Evolutionary conservation across 2,113 vertebrate genomes (phyloP), one percentile per base, ranked within the genome.

Genomic region (Sturnira hondurensis): DNA sequence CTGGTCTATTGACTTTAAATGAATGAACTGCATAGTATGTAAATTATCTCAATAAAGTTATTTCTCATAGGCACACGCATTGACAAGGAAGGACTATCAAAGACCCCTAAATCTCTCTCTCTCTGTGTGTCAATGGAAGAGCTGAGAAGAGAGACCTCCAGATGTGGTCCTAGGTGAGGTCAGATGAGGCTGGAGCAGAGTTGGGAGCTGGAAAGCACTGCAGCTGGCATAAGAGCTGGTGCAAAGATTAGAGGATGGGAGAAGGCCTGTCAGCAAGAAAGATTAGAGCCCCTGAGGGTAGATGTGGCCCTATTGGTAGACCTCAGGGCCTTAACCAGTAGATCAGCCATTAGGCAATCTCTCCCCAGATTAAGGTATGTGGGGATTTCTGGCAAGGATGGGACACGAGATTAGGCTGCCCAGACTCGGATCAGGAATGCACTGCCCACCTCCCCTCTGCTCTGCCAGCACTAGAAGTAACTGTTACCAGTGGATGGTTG

Each of bases 181-280:
- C 47, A 63, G 31, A 68, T 13, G 56, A 83, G 38, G 26, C 1
- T 26, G 12, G n/a, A 31, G 54, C 47, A 33, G 8, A 3, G 8
- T 15, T 50, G 31, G 24, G 12, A 47, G 50, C 20, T 4, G 50
- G 65, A 11, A 54, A 54, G 36, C 38, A 5, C 83, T 31, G 67
- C 3, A 31, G 24, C 41, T 12, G 13, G 24, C 4, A 26, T 7
- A 28, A 31, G 50, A 33, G 58, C 33, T 13, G 7, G 7, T 10
- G 1, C 31, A 31, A 36, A 61, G 45, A 7, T 28, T 4, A 0
- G 12, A 1, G 22, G 22, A 22, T 22, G 6, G 31, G 20, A 43
- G 31, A 54, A 61, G 38, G 16, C n/a, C 15, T 12, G 1, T 1
- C 17, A 36, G 38, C 28, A 24, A 61, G 13, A 20, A 63, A 20